Conservation (phyloP, 2,888 invertebrate species). For the Apamea monoglypha region DNA sequence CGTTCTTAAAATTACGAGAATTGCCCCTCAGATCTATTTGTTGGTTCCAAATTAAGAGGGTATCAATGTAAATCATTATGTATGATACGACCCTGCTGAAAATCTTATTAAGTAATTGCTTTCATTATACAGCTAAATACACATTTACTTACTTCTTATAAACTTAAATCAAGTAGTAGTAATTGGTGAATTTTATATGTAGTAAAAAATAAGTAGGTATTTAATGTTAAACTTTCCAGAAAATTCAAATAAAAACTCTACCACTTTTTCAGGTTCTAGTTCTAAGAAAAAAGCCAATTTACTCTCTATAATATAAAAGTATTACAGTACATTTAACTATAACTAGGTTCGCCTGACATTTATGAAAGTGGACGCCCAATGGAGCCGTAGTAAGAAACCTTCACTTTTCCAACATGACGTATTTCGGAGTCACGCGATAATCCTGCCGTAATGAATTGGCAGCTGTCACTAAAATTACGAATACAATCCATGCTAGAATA, state of each 20-base stretch:
- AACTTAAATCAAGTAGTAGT: neutral
- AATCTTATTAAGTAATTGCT: neutral
- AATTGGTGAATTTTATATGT: neutral
- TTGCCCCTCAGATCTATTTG: too few relatives aligned
- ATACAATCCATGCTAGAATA: slow-evolving; percentile 64
- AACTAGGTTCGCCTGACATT: slow-evolving; percentile 52
- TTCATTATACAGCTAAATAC: neutral
- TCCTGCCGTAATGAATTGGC: slow-evolving; percentile 68
- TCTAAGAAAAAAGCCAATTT: slow-evolving; percentile 1
- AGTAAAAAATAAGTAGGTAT: neutral
- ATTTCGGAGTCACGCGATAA: slow-evolving; percentile 68
- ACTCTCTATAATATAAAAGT: slow-evolving; percentile 8
- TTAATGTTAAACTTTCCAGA: neutral
- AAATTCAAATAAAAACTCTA: neutral
- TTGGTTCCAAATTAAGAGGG: neutral
- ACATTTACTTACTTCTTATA: neutral
- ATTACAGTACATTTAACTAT: slow-evolving; percentile 33
- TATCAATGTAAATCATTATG: neutral
- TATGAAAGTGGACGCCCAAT: slow-evolving; percentile 53
- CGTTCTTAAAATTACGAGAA: too few relatives aligned
- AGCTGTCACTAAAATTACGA: slow-evolving; percentile 68
- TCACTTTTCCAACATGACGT: slow-evolving; percentile 56
- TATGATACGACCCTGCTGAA: neutral
- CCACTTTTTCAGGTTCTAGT: neutral
- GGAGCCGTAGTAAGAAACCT: slow-evolving; percentile 50